phyloP scores from a whole-genome alignment of 2,888 invertebrate genomes.

The Caprella mutica region DNA sequence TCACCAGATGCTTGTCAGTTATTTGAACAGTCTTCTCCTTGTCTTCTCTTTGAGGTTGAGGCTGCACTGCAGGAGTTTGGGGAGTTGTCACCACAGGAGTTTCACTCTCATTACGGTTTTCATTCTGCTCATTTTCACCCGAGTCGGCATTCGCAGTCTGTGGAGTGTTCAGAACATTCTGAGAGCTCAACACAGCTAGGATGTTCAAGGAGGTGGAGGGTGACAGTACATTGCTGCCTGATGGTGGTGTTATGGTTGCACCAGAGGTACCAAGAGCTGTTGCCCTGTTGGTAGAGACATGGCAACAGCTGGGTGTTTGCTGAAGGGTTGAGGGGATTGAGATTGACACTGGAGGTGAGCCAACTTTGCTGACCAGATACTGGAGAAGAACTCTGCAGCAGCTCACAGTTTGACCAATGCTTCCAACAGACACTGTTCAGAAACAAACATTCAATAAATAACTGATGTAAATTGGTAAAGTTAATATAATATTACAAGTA shows the following conservation, averaged over 20 bases:
- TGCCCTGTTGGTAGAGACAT: constrained; percentile 5
- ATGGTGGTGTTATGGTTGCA: constrained; percentile 6
- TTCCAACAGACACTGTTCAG: constrained; percentile 28
- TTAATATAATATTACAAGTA: too few species aligned
- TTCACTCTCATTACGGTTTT: too few species aligned
- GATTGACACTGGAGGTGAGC: constrained; percentile 21
- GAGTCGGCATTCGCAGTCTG: too few species aligned
- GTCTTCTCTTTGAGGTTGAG: too few species aligned
- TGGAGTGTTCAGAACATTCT: too few species aligned
- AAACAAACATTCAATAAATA: neutral
- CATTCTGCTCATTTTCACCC: too few species aligned
- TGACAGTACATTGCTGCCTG: neutral
- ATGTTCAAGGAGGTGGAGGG: constrained; percentile 7
- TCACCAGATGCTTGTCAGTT: constrained; percentile 47
- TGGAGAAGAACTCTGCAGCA: constrained; percentile 28
- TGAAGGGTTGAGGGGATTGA: constrained; percentile 15
- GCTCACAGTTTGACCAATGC: constrained; percentile 27
- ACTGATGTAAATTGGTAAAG: too few species aligned
- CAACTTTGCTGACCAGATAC: constrained; percentile 23
- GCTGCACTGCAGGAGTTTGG: too few species aligned
- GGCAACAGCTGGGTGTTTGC: neutral
- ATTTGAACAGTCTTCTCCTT: constrained; percentile 25
- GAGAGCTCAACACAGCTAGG: too few species aligned
- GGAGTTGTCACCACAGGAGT: too few species aligned
- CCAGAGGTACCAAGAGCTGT: constrained; percentile 8